Base-by-base conservation (phyloP, 1,140 invertebrate species). In the Anastrepha ludens region DNA sequence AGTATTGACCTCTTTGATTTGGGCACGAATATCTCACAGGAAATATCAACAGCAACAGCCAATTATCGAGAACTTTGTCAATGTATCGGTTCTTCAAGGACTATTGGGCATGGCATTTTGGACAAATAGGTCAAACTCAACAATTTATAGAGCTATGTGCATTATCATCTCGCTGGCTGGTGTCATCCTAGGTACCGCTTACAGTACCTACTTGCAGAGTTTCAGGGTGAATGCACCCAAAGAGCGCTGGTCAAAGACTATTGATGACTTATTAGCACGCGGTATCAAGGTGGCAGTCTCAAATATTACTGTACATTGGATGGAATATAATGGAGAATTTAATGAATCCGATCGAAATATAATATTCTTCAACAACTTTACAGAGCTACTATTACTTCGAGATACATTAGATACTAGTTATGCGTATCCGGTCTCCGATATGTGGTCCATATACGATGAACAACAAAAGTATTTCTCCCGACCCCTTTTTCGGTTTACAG, bases 391-490 rank as follows among this genome's bases (percentile, higher is more conserved):
- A 29, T 5, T 15, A 47, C 41, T 87, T 20, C 60, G 86, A 9
- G 64, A 87, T 67, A 17, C n/a, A 7, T 44, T 47, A 4, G 64
- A 87, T 39, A 64, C 64, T 3, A 62, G 47, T 7, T 87, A 47
- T 70, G 59, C 44, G 0, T 87, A 50, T 58, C 13, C 64, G 1
- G 86, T 70, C 11, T 17, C 39, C 17, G 64, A 59, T 15, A 44
- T 44, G 62, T 87, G 86, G 86, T 1, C 7, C 8, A 17, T 70
- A 4, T 87, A 87, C 20, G 8, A 87, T 15, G 64, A 67, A 47
- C 86, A 87, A 70, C 86, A 87, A 29, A 67, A 87, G 44, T 44
- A 59, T 65, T 86, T 86, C 59, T 41, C 86, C 3, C 13, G 11
- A 20, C 86, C 86, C 2, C 64, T 87, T 13, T 87, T 87, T 58